Percentiles rank a stretch among this genome's conserved stretches.
Evolutionary conservation across 2,797 vertebrate genomes (phyloP).

Genomic region (Uromys caudimaculatus): DNA sequence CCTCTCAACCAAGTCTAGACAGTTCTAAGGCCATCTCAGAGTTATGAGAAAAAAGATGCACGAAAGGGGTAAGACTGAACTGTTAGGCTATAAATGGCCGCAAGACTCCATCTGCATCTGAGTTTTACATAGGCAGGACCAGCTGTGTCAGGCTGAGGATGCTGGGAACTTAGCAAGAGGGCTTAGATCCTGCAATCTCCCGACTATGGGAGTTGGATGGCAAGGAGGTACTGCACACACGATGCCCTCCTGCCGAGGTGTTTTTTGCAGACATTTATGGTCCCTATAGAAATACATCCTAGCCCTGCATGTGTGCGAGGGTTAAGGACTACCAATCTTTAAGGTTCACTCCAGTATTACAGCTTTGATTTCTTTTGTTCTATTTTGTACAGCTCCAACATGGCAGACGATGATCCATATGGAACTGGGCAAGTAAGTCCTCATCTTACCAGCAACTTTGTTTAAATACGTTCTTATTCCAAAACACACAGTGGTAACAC

Average conservation of each 20-base stretch:
- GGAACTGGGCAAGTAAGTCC: constrained; percentile 87
- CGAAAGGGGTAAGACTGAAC: background rate
- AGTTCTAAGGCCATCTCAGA: background rate
- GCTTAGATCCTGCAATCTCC: constrained; percentile 2
- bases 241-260: background rate
- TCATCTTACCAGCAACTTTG: background rate
- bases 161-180: background rate
- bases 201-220: constrained; percentile 20
- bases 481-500: background rate
- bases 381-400: constrained; percentile 84
- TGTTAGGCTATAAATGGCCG: background rate
- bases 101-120: background rate
- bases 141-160: background rate
- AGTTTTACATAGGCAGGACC: background rate
- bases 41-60: background rate
- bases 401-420: constrained; percentile 87
- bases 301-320: background rate
- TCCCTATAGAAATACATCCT: background rate
- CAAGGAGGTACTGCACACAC: constrained; percentile 22
- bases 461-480: background rate
- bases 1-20: background rate
- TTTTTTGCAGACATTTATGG: background rate
- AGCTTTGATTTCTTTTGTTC: constrained; percentile 53
- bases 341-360: constrained; percentile 34
- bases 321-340: background rate